phyloP scores from a whole-genome alignment of 2,797 vertebrate genomes.

The Micrastur ruficollis region DNA sequence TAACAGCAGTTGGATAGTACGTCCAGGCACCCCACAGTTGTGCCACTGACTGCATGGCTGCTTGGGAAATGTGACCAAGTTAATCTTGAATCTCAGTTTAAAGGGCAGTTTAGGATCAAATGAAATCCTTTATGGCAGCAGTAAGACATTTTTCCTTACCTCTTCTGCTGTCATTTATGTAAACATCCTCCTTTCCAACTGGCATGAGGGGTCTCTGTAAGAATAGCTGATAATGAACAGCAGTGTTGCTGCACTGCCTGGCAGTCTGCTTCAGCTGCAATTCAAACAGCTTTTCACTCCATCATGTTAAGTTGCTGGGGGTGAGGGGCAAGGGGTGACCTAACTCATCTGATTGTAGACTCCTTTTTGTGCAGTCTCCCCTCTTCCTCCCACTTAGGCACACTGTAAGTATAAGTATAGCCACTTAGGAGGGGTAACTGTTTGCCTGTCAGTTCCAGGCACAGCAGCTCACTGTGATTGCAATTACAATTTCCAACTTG shows the following conservation, averaged over 20 bases:
- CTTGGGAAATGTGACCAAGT: neutral
- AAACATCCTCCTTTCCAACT: neutral
- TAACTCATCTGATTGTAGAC: neutral
- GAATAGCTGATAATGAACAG: neutral
- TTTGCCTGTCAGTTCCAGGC: neutral
- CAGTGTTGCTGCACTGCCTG: neutral
- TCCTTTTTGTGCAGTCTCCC: neutral
- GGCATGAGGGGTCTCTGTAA: neutral
- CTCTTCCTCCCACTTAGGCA: neutral
- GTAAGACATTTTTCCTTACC: neutral
- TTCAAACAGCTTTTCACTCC: neutral
- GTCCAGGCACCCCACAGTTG: neutral
- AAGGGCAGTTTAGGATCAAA: neutral
- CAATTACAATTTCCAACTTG: conserved; percentile 8
- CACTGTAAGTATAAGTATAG: neutral
- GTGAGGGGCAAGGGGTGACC: neutral
- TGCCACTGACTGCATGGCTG: neutral
- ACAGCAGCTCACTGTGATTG: neutral
- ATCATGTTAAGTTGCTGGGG: neutral
- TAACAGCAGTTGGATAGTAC: neutral
- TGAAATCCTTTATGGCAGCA: neutral
- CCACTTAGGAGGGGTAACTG: neutral
- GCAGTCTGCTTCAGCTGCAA: neutral
- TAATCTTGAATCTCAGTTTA: neutral
- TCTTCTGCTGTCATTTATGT: neutral